Conservation (phyloP, 2,113 vertebrate genomes). For the Actenoides hombroni region DNA sequence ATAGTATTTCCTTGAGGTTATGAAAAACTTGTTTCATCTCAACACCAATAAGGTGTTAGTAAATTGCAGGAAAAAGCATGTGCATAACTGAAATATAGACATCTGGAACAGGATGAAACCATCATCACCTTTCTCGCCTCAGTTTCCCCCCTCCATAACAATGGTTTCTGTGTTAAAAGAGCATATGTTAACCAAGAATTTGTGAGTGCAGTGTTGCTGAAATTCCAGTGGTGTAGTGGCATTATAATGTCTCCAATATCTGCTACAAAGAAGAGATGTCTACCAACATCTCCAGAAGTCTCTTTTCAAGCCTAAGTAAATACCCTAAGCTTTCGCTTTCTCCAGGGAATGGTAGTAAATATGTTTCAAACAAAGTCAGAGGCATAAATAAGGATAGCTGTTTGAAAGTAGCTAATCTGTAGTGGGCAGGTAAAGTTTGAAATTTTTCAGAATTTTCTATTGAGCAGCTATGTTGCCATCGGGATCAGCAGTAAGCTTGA, state of each 20-base stretch:
- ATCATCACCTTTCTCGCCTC: not conserved
- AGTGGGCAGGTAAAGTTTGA: not conserved
- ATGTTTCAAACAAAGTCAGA: not conserved
- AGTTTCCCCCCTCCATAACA: not conserved
- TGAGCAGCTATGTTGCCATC: not conserved
- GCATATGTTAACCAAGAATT: not conserved
- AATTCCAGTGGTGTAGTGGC: not conserved
- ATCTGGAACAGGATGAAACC: not conserved
- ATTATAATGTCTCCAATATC: not conserved
- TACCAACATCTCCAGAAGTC: not conserved
- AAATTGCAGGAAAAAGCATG: not conserved
- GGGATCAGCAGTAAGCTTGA: not conserved
- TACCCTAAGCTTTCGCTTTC: not conserved
- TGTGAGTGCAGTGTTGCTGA: not conserved
- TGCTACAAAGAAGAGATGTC: not conserved
- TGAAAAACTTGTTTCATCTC: not conserved
- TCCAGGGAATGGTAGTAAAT: not conserved
- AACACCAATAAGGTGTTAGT: not conserved
- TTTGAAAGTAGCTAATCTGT: not conserved
- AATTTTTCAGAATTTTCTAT: not conserved
- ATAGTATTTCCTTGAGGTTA: not conserved
- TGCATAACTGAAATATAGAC: not conserved
- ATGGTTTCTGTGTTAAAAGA: not conserved
- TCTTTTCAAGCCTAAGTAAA: not conserved
- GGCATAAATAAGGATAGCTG: not conserved